Conservation (phyloP, 2,888 invertebrate genomes). For the Drosophila algonquin region DNA sequence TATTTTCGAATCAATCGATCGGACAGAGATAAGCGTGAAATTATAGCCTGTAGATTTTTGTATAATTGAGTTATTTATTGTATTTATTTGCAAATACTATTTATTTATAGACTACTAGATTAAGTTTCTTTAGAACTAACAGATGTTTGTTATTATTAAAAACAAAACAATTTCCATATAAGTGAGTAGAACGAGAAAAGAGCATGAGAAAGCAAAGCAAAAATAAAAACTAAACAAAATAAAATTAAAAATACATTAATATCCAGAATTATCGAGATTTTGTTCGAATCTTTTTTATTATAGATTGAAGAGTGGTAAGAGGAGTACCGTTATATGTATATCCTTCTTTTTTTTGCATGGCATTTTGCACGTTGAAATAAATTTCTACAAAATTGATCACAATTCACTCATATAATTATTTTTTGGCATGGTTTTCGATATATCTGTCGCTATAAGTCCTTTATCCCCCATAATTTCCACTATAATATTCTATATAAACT, state of each 20-base stretch:
- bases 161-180: conserved; percentile 28
- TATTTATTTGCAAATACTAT: conserved; percentile 62
- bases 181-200: conserved; percentile 44
- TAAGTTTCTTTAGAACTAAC: conserved; percentile 64
- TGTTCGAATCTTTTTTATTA: conserved; percentile 13
- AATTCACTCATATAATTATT: conserved; percentile 14
- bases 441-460: conserved; percentile 1
- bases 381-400: conserved; percentile 37
- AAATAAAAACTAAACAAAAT: conserved; percentile 41
- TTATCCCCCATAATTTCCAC: conserved; percentile 17
- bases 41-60: conserved; percentile 49
- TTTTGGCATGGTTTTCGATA: conserved; percentile 61
- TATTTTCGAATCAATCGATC: conserved; percentile 30
- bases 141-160: conserved; percentile 45
- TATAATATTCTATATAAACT: conserved; percentile 28
- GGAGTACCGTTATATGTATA: conserved; percentile 6
- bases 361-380: conserved; percentile 53
- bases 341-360: conserved; percentile 18
- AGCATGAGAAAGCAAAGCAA: conserved; percentile 54
- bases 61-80: conserved; percentile 69
- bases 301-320: conserved; percentile 37
- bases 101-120: conserved; percentile 56
- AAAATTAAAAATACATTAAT: conserved; percentile 49
- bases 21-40: conserved; percentile 51
- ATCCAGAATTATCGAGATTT: conserved; percentile 18